Evolutionary conservation across 37 sponge, comb jelly and placozoan genomes (phyloP).

Genomic region (Ianthella basta): DNA sequence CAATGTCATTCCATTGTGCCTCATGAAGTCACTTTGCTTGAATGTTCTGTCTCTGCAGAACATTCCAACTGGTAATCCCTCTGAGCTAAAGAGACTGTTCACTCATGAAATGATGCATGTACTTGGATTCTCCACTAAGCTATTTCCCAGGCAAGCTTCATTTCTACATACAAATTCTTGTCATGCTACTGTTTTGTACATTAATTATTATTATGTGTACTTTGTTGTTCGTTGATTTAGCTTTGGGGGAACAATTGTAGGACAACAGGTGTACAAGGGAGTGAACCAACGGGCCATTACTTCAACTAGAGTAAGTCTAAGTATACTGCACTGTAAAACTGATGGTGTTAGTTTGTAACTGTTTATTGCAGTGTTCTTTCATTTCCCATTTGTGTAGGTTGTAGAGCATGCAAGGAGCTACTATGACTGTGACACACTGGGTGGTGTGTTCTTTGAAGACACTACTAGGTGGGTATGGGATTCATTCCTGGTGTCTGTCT

Average conservation of each 20-base stretch:
- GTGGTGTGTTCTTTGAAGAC: neutral
- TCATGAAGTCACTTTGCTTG: neutral
- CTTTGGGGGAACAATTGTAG: no score
- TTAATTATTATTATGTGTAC: neutral
- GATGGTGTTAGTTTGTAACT: neutral
- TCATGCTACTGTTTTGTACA: neutral
- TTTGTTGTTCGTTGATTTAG: neutral
- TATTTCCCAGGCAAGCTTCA: neutral
- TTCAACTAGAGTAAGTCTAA: neutral
- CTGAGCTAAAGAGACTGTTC: neutral
- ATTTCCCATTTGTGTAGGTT: neutral
- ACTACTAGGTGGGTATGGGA: neutral
- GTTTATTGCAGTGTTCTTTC: neutral
- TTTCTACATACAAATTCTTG: neutral
- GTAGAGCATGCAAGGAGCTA: neutral
- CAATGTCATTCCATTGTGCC: neutral
- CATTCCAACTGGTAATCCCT: neutral
- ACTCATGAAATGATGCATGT: neutral
- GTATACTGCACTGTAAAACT: neutral
- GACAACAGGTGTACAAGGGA: no score
- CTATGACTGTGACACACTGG: neutral
- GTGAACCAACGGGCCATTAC: no score
- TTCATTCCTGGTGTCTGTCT: neutral
- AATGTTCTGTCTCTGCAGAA: neutral
- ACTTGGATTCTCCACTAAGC: constrained; percentile 4